Evolutionary conservation across 2,888 invertebrate species (phyloP), one percentile per base, ranked within the genome.

Genomic region (Dolichomitus sp.): DNA sequence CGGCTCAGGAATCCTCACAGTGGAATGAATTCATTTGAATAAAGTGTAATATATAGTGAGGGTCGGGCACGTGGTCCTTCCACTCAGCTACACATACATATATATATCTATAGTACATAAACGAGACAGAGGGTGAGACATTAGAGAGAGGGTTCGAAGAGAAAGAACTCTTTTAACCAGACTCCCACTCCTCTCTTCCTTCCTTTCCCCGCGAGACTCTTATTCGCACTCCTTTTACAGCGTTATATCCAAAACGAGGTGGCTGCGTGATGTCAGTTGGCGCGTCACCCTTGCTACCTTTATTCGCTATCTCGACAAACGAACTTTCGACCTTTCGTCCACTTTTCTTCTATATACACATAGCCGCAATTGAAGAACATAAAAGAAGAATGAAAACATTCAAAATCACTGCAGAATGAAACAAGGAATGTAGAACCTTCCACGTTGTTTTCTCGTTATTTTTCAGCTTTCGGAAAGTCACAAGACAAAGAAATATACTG

Each of bases 121-220:
- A 45, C 50, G 42, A 68, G 40, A 42, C 9, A 45, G 54, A 68
- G 52, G 57, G 63, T 45, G 59, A 45, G 42, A 77, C 80, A 70
- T 87, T 79, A 63, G 80, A 86, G 86, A 85, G 86, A 88, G 45
- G 65, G 42, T 65, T 65, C 45, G 65, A 87, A 86, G 86, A 83
- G 84, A 84, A 27, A 59, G 48, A 59, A 40, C 63, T 33, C 57
- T 50, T 70, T 70, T 42, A 73, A 78, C 73, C 57, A 68, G 70
- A 76, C 79, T 59, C 57, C 63, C 33, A 19, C 45, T 48, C 42
- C 52, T 66, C 52, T 48, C 37, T 37, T 50, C 50, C 17, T 52
- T 52, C 63, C 54, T 79, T 82, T 78, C 45, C 33, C 42, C 61
- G 48, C 37, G 52, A 61, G 59, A 57, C 59, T 66, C 59, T 65